Conservation (phyloP, 2,888 invertebrate species). For the Synanthedon tipuliformis region DNA sequence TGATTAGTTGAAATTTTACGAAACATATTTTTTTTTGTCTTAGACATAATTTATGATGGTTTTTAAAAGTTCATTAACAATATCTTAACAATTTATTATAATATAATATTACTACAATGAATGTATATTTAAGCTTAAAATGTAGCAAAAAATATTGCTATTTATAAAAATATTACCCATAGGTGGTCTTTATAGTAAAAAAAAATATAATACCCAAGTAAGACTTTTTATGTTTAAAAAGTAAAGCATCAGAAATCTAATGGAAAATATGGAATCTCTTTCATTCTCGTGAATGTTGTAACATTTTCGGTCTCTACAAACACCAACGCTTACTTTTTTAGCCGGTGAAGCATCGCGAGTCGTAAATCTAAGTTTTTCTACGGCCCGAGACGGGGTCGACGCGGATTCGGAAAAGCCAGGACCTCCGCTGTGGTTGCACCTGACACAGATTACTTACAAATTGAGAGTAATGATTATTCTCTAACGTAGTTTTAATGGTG, state of each 20-base stretch:
- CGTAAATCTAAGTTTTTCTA: constrained; percentile 55
- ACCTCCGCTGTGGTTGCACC: constrained; percentile 32
- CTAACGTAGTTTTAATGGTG: no score
- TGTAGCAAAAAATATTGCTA: no score
- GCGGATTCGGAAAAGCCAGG: constrained; percentile 33
- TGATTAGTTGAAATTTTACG: no score
- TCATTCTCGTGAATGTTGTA: background rate
- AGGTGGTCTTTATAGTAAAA: no score
- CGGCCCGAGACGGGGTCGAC: constrained; percentile 20
- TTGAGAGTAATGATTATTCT: background rate
- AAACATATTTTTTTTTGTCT: no score
- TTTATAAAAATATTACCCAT: no score
- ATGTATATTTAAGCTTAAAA: no score
- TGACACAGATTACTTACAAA: constrained; percentile 18
- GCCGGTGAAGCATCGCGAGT: constrained; percentile 18
- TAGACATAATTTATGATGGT: no score
- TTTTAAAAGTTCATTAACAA: no score
- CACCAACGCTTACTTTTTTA: constrained; percentile 19
- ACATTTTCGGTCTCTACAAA: constrained; percentile 10
- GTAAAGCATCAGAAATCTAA: background rate
- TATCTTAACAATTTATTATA: no score
- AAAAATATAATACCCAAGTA: background rate
- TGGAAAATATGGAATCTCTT: background rate
- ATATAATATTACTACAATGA: no score
- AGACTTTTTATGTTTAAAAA: background rate